Evolutionary conservation across 2,113 vertebrate species (phyloP).

Genomic region (Ceratotherium simum): DNA sequence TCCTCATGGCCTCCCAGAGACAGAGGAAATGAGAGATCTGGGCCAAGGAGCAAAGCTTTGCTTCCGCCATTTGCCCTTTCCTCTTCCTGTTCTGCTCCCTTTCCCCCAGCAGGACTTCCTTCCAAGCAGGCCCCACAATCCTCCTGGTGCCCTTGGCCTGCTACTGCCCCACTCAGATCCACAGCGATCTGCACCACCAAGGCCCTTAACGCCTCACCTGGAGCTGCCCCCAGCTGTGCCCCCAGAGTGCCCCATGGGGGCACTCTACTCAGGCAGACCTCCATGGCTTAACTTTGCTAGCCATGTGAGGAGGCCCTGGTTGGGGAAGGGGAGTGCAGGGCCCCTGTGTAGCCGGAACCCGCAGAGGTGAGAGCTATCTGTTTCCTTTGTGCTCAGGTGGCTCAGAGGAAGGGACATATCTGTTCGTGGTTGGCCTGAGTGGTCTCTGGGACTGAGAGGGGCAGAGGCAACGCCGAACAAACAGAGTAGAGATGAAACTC

Average conservation of each 20-base stretch:
- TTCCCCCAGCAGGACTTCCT: neutral
- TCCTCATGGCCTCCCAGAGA: neutral
- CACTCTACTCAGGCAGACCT: neutral
- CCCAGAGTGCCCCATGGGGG: no score
- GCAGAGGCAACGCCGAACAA: no score
- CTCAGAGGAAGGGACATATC: neutral
- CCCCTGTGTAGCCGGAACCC: neutral
- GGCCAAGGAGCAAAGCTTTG: neutral
- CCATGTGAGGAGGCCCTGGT: neutral
- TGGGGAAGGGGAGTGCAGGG: neutral
- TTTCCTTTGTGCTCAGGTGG: neutral
- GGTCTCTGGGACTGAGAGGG: neutral
- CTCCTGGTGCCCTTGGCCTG: neutral
- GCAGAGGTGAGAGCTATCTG: neutral
- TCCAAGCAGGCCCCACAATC: neutral
- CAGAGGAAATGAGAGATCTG: neutral
- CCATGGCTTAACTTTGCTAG: neutral
- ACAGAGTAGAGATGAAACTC: neutral
- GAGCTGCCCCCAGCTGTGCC: neutral
- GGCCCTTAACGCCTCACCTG: neutral
- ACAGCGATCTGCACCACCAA: neutral
- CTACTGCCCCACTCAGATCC: neutral
- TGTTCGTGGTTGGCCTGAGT: neutral
- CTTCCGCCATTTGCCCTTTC: neutral
- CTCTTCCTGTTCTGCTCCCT: neutral